Evolutionary conservation across 2,888 invertebrate species (phyloP).

Genomic region (Crepidodera aurea): DNA sequence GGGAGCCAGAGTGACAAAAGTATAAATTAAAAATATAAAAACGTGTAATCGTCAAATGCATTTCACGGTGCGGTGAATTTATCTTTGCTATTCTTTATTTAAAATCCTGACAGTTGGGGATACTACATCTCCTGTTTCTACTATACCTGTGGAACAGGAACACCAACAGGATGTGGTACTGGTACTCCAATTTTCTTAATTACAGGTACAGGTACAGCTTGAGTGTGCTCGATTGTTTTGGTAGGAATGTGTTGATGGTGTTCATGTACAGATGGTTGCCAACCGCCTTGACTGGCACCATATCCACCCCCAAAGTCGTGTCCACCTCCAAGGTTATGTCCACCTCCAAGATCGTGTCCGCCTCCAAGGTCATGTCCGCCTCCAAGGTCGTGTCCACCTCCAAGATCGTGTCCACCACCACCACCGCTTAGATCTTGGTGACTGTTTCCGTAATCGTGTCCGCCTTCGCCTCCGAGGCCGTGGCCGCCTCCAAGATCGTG

Average conservation of each 20-base stretch:
- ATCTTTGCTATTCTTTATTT: no score
- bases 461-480: conserved; percentile 61
- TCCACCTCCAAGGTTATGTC: conserved; percentile 56
- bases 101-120: no score
- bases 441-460: conserved; percentile 61
- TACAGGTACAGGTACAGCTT: conserved; percentile 74
- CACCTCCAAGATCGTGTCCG: conserved; percentile 55
- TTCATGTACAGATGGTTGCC: conserved; percentile 60
- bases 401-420: conserved; percentile 19
- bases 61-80: no score
- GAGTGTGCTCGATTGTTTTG: conserved; percentile 73
- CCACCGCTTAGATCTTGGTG: conserved; percentile 43
- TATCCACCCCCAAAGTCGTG: conserved; percentile 65
- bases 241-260: conserved; percentile 64
- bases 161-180: conserved; percentile 77
- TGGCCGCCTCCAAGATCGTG: conserved; percentile 39
- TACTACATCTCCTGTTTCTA: no score
- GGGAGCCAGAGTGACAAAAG: no score
- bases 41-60: no score
- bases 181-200: conserved; percentile 77
- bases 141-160: conserved; percentile 74
- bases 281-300: conserved; percentile 61
- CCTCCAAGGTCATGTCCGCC: conserved; percentile 36
- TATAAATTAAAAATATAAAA: no score
- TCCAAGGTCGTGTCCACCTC: conserved; percentile 22